A percentile compares a stretch with the other conserved stretches of the same genome.
phyloP scores from a whole-genome alignment of 1,140 invertebrate species.

The Eupristina koningsbergeri region DNA sequence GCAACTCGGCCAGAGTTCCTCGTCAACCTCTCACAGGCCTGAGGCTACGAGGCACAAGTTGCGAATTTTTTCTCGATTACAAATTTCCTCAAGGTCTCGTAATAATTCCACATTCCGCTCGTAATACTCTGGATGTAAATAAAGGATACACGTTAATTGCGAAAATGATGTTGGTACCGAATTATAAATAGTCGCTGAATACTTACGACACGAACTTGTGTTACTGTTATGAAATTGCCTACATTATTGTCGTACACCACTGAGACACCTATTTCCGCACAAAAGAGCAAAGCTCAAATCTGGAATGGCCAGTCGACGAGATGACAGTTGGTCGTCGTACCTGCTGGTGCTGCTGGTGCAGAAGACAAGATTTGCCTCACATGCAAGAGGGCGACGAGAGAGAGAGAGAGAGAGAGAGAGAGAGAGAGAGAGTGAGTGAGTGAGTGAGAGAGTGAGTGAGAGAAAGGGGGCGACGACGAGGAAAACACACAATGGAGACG shows the following conservation, averaged over 20 bases:
- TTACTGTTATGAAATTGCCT: neutral
- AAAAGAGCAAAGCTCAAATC: neutral
- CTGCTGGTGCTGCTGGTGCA: conserved; percentile 9
- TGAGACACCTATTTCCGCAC: neutral
- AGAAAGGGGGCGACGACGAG: neutral
- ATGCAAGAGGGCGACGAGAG: neutral
- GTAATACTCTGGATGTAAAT: neutral
- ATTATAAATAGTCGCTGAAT: neutral
- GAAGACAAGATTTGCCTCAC: conserved; percentile 37
- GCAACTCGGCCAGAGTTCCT: neutral
- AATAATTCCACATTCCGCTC: neutral
- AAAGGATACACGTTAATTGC: neutral
- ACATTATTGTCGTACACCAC: neutral
- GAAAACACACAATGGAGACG: neutral
- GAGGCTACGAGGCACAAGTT: neutral
- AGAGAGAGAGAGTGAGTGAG: too few species aligned
- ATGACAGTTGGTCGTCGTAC: neutral
- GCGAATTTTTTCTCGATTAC: neutral
- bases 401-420: neutral
- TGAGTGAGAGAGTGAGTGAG: too few species aligned
- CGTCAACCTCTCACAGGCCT: neutral
- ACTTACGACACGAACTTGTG: neutral
- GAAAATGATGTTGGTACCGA: neutral
- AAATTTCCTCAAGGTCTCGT: conserved; percentile 1
- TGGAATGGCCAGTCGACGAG: neutral